Evolutionary conservation across 2,888 invertebrate species (phyloP), one percentile per base, ranked within the genome.

Genomic region (Latheticus oryzae): DNA sequence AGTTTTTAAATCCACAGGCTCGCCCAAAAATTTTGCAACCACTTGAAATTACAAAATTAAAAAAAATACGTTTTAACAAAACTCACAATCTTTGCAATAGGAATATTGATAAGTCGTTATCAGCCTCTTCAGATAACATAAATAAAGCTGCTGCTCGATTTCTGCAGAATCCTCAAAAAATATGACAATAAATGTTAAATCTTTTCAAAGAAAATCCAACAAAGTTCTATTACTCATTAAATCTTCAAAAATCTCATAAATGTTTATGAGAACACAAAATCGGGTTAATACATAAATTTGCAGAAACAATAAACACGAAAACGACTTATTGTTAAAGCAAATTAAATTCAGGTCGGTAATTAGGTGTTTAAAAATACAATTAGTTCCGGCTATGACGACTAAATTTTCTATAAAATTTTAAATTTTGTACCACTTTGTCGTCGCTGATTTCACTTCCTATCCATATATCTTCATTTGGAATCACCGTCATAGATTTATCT

Each of bases 11-110:
- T 4, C 13, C 3, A 7, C 13, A 15, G 26, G 35, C 7, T 28
- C 38, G n/a, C 13, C 26, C 19, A 17, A 3, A 7, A 43, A 24
- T 32, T 32, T 43, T 5, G 24, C 48, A 7, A 24, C n/a, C 50
- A 50, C 50, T 50, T 12, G 19, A 50, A 50, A 13, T 37, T 12
- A 11, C 3, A 11, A 15, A 23, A 7, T 19, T 5, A 19, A 7
- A n/a, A 32, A 45, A 32, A 11, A n/a, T 16, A 21, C 3, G 15
- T 28, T 17, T 37, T 19, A n/a, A 33, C 7, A 19, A 30, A 5
- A 30, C 42, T 48, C 32, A 56, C 56, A 11, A 9, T 48, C 33
- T 30, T 37, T 47, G 47, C 54, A 47, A 16, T 54, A 54, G 5
- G 9, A 12, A 5, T 37, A 12, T 28, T 54, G 26, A 26, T 47